Conservation (phyloP, 2,888 invertebrate genomes). For the Erebia aethiops region DNA sequence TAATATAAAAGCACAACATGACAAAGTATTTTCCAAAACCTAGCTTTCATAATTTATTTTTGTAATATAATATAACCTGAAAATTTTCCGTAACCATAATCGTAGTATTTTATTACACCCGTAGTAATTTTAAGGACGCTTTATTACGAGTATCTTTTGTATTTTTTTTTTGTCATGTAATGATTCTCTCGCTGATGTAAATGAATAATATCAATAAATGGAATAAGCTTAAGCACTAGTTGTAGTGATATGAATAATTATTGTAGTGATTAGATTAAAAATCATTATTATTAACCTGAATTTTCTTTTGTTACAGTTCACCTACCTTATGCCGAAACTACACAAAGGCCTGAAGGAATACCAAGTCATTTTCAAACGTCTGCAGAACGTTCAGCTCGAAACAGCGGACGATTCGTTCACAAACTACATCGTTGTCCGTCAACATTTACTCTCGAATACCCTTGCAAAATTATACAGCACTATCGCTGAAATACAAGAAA, state of each 20-base stretch:
- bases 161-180: too few species aligned
- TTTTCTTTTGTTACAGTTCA: constrained; percentile 78
- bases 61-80: neutral
- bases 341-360: constrained; percentile 75
- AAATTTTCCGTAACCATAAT: neutral
- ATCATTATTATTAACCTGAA: constrained; percentile 8
- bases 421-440: constrained; percentile 66
- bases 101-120: neutral
- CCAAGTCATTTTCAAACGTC: constrained; percentile 65
- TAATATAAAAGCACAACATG: too few species aligned
- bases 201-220: too few species aligned
- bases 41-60: too few species aligned
- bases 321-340: constrained; percentile 81
- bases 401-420: constrained; percentile 71
- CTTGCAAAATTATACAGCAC: constrained; percentile 80
- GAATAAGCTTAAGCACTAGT: too few species aligned
- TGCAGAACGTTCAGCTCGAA: constrained; percentile 62
- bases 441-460: constrained; percentile 68
- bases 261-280: neutral
- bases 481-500: constrained; percentile 78
- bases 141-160: too few species aligned
- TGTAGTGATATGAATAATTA: neutral
- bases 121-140: neutral
- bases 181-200: too few species aligned
- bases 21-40: too few species aligned